Conservation (phyloP, 2,888 invertebrate species). For the Leucophora obtusa region DNA sequence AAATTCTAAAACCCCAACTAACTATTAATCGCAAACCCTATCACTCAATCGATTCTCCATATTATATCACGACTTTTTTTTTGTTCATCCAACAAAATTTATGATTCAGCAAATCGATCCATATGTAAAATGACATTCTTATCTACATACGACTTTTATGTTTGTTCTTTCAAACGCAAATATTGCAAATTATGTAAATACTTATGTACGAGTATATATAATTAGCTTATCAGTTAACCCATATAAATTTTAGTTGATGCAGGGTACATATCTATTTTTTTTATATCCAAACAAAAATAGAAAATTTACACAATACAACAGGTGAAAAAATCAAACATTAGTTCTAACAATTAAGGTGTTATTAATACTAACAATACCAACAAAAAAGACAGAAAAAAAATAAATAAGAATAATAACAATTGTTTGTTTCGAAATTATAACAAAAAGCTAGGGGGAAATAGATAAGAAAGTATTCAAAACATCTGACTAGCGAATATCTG, state of each 20-base stretch:
- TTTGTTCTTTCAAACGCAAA: neutral
- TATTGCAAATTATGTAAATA: slow-evolving; percentile 31
- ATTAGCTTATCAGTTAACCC: slow-evolving; percentile 17
- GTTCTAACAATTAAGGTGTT: slow-evolving; percentile 41
- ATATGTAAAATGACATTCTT: slow-evolving; percentile 29
- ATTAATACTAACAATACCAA: slow-evolving; percentile 39
- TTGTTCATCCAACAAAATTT: slow-evolving; percentile 18
- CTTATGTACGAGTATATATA: too few relatives aligned
- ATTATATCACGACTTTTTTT: neutral
- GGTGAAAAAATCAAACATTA: slow-evolving; percentile 41
- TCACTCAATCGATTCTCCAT: neutral
- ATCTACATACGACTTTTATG: neutral
- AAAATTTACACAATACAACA: slow-evolving; percentile 13
- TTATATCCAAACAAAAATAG: slow-evolving; percentile 9
- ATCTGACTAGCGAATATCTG: slow-evolving; percentile 9
- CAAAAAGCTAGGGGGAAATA: slow-evolving; percentile 13
- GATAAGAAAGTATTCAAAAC: slow-evolving; percentile 25
- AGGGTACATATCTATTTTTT: neutral
- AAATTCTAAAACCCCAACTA: too few relatives aligned
- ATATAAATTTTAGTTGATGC: neutral
- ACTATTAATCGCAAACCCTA: neutral
- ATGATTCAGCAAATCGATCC: slow-evolving; percentile 16
- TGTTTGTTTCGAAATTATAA: slow-evolving; percentile 38
- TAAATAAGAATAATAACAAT: neutral
- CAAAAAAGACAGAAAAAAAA: neutral